These are phyloP conservation scores for Drosophila equinoxialis DNA, from an alignment of 1,140 invertebrate species.

Conservation along the genomic window DNA sequence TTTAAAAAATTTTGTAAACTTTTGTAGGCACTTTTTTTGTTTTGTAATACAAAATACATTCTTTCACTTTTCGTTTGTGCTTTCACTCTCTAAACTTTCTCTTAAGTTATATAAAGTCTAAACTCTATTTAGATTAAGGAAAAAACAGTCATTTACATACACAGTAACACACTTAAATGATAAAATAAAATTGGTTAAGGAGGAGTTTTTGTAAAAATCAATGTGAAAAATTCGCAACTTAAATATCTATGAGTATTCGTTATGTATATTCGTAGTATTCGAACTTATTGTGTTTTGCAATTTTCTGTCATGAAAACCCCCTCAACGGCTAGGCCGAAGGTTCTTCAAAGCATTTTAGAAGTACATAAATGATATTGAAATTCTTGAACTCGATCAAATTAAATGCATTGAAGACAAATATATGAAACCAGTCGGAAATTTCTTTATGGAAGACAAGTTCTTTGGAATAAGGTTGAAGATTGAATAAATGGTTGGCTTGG, in stretches of 20 bases:
- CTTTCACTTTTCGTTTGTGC: constrained; percentile 3
- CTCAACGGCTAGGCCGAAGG: constrained; percentile 4
- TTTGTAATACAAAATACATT: constrained; percentile 33
- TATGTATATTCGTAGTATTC: constrained; percentile 26
- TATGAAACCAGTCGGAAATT: too few species aligned
- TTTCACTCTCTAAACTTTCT: background rate
- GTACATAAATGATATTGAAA: background rate
- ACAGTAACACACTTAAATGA: constrained; percentile 22
- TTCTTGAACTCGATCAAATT: too few species aligned
- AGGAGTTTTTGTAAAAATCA: background rate
- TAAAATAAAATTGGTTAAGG: constrained; percentile 13
- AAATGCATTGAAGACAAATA: too few species aligned
- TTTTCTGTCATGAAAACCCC: constrained; percentile 1
- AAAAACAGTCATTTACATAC: constrained; percentile 50
- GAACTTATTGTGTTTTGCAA: constrained; percentile 3
- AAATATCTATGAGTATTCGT: constrained; percentile 66
- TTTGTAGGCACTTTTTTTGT: constrained; percentile 40
- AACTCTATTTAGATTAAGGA: constrained; percentile 49
- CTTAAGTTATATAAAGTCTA: constrained; percentile 25
- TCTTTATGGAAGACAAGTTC: background rate
- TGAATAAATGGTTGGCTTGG: too few species aligned
- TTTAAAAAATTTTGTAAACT: constrained; percentile 41
- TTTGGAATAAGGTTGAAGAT: background rate
- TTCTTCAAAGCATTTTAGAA: background rate
- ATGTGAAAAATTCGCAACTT: constrained; percentile 43